Evolutionary conservation across 2,113 vertebrate species (phyloP).

Genomic region (Chaetodon trifascialis): DNA sequence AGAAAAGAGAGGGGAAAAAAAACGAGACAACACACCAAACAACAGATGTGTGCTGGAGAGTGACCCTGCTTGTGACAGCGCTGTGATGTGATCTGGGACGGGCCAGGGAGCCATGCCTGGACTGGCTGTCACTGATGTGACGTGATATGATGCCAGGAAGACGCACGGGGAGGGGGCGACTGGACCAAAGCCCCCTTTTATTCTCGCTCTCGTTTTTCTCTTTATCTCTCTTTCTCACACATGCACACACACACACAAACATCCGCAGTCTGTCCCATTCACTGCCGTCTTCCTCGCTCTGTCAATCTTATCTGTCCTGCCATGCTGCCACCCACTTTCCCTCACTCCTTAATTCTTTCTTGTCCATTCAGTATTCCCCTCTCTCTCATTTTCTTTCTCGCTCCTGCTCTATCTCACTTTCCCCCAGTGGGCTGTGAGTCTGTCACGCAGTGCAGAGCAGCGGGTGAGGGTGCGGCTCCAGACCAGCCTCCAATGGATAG

Average conservation of each 20-base stretch:
- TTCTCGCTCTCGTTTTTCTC: slow-evolving; percentile 38
- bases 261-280: slow-evolving; percentile 56
- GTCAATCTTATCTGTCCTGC: slow-evolving; percentile 73
- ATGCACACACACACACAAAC: slow-evolving; percentile 39
- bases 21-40: slow-evolving; percentile 54
- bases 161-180: not conserved
- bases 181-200: slow-evolving; percentile 54
- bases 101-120: slow-evolving; percentile 28
- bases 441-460: slow-evolving; percentile 70
- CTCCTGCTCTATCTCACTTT: slow-evolving; percentile 56
- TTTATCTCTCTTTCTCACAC: slow-evolving; percentile 60
- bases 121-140: slow-evolving; percentile 48
- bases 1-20: not conserved
- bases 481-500: slow-evolving; percentile 53
- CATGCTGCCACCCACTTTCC: slow-evolving; percentile 75
- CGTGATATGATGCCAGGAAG: slow-evolving; percentile 57
- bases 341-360: slow-evolving; percentile 65
- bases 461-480: slow-evolving; percentile 62
- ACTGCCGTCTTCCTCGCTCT: slow-evolving; percentile 48
- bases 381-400: slow-evolving; percentile 51
- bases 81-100: slow-evolving; percentile 56
- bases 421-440: slow-evolving; percentile 58
- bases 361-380: slow-evolving; percentile 59
- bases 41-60: slow-evolving; percentile 64
- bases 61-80: slow-evolving; percentile 62